Evolutionary conservation across 2,113 vertebrate genomes (phyloP).

Genomic region (Tragulus kanchil): DNA sequence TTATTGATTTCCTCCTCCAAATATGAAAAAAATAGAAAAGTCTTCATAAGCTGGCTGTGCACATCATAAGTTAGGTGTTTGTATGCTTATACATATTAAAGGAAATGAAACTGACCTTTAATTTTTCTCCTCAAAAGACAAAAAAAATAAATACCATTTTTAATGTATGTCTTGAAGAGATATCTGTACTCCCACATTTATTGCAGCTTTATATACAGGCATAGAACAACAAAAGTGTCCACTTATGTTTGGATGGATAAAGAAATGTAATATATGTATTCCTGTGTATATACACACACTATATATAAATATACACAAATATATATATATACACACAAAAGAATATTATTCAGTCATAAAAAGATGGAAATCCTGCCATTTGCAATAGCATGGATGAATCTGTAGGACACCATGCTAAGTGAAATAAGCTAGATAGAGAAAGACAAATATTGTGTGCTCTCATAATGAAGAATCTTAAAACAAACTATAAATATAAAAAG

Average conservation of each 20-base stretch:
- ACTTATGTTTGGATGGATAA: not conserved
- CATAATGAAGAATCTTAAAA: conserved; percentile 13
- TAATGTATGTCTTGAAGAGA: no score
- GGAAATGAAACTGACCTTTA: not conserved
- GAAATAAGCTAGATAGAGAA: not conserved
- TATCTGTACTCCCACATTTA: not conserved
- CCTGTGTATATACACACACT: not conserved
- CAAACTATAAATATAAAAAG: not conserved
- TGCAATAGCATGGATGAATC: not conserved
- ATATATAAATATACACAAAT: not conserved
- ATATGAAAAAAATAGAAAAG: not conserved
- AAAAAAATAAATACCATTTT: not conserved
- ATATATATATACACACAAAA: not conserved
- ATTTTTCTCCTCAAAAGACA: not conserved
- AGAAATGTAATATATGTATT: not conserved
- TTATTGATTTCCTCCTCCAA: not conserved
- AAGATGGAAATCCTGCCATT: conserved; percentile 19
- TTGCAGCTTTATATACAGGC: not conserved
- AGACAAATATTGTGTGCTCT: not conserved
- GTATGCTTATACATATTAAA: conserved; percentile 2
- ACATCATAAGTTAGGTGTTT: not conserved
- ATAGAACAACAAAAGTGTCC: not conserved
- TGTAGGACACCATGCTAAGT: not conserved
- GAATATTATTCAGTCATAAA: not conserved
- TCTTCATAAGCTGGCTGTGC: not conserved